phyloP scores from a whole-genome alignment of 2,888 invertebrate genomes.

The Sphaerophoria rueppellii region DNA sequence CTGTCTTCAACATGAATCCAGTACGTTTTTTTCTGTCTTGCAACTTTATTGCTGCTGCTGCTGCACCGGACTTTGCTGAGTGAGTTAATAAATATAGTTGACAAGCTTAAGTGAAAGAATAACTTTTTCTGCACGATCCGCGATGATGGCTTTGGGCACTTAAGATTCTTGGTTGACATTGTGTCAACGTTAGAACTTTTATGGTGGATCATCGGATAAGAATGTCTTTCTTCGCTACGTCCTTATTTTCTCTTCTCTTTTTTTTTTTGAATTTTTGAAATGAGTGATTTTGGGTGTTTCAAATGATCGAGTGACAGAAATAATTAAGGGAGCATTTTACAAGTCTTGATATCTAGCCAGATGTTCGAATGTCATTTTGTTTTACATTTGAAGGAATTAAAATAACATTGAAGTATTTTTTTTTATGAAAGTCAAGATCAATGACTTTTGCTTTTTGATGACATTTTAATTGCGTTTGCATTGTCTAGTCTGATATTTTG shows the following conservation, averaged over 20 bases:
- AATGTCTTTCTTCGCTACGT: conserved; percentile 46
- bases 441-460: conserved; percentile 42
- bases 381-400: conserved; percentile 3
- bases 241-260: conserved; percentile 10
- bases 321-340: conserved; percentile 32
- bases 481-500: conserved; percentile 36
- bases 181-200: conserved; percentile 54
- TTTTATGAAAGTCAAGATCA: conserved; percentile 63
- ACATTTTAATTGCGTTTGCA: conserved; percentile 56
- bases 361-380: conserved; percentile 28
- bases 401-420: not conserved
- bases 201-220: conserved; percentile 31
- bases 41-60: conserved; percentile 12
- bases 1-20: not conserved
- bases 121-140: conserved; percentile 9
- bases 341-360: conserved; percentile 47
- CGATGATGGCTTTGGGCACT: conserved; percentile 26
- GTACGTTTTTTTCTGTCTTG: not conserved
- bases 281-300: conserved; percentile 26
- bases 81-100: conserved; percentile 37
- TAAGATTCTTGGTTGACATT: conserved; percentile 56
- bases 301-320: conserved; percentile 30
- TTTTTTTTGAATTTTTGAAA: conserved; percentile 6
- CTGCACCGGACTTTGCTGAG: conserved; percentile 9
- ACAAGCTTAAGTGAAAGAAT: conserved; percentile 36